These are phyloP conservation scores for Chelonoidis abingdonii DNA, from an alignment of 2,113 vertebrate species.

Conservation along the genomic window DNA sequence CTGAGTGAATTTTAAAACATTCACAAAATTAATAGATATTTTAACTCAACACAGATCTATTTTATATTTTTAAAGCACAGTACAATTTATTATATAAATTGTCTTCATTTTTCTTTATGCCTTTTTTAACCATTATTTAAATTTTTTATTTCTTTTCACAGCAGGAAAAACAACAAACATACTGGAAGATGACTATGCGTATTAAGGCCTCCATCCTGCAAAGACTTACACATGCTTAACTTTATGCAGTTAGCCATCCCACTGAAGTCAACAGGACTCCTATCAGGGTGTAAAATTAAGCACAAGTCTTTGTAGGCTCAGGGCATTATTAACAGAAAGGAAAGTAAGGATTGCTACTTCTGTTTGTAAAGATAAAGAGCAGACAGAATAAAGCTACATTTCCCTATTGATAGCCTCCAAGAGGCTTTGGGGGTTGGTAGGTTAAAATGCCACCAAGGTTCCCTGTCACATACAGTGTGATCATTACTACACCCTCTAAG, in stretches of 20 bases:
- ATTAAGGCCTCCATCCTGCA: not conserved
- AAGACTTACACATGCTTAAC: not conserved
- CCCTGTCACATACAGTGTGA: not conserved
- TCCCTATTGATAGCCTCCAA: not conserved
- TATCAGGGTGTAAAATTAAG: not conserved
- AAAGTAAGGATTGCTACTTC: not conserved
- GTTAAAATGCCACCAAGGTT: not conserved
- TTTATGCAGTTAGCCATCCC: not conserved
- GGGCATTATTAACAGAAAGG: not conserved
- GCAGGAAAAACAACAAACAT: not conserved
- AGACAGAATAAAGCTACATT: not conserved
- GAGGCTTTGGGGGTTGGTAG: not conserved
- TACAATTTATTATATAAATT: not conserved
- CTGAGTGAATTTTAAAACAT: not conserved
- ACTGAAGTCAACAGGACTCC: not conserved
- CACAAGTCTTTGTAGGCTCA: not conserved
- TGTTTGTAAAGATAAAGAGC: not conserved
- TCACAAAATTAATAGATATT: not conserved
- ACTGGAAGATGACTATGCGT: not conserved
- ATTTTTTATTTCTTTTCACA: not conserved
- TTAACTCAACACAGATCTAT: not conserved
- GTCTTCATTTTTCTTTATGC: not conserved
- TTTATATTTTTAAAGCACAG: not conserved
- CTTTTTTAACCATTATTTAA: not conserved
- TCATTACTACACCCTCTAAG: not conserved